Evolutionary conservation across 2,888 invertebrate genomes (phyloP), one percentile per base, ranked within the genome.

Genomic region (Tryphoninae sp.): DNA sequence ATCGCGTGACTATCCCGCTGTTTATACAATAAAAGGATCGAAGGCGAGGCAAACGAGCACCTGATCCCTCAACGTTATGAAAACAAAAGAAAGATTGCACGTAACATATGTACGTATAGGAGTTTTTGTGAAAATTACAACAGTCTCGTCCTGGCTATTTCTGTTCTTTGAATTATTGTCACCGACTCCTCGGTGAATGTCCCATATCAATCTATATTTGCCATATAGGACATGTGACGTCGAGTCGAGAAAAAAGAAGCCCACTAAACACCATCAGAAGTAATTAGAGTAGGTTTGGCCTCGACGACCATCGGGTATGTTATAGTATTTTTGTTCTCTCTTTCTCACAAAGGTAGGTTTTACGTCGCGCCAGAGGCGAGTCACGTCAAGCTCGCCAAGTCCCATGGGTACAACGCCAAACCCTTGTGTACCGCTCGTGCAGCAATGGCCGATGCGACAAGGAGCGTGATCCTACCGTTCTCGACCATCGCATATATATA

Each of bases 381-480:
- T 53, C 61, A 62, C 71, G 67, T 19, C 19, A 19, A 45, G 69
- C 45, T 74, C 85, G 73, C 84, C 84, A 69, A 80, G 84, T 89
- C 89, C 87, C 89, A 85, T 59, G 89, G 86, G 88, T 86, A 80
- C 51, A 33, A 11, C 65, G 45, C 40, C 22, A 45, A 33, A 16
- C 8, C 45, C 13, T 13, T 19, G n/a, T 61, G 33, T n/a, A 65
- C 87, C 84, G 83, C 85, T 84, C 87, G 82, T 83, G 69, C 79
- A 53, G 69, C 22, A 77, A 62, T 79, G 77, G 58, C 62, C 84
- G 83, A 86, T 87, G 87, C 86, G 87, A 85, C 84, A 26, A 71
- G 55, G 49, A 67, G 69, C 58, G 76, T 86, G 88, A 87, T 84
- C 86, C 11, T 86, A 86, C 87, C 86, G 86, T 87, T 87, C 62